These are phyloP conservation scores for Tiphia femorata DNA, from an alignment of 2,888 invertebrate genomes.

Conservation along the genomic window DNA sequence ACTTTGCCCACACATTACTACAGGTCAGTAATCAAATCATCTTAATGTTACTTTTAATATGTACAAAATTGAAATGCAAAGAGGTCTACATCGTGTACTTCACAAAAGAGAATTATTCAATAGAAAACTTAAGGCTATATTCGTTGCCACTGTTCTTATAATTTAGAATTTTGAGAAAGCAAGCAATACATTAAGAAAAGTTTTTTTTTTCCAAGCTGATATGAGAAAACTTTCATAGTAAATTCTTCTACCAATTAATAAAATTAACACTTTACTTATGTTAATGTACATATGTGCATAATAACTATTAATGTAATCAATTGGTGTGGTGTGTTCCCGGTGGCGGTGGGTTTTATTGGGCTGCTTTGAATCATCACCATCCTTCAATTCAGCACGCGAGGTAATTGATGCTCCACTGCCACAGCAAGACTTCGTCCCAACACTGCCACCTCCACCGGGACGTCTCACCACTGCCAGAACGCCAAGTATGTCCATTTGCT, in stretches of 20 bases:
- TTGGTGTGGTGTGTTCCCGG: conserved; percentile 63
- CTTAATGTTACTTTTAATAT: not conserved
- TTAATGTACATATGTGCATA: not conserved
- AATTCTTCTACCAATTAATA: not conserved
- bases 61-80: not conserved
- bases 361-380: conserved; percentile 48
- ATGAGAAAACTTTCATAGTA: too few relatives aligned
- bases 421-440: conserved; percentile 69
- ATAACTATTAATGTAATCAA: conserved; percentile 48
- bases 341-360: conserved; percentile 58
- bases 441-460: conserved; percentile 72
- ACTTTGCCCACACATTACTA: conserved; percentile 82
- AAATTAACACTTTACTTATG: not conserved
- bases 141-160: too few relatives aligned
- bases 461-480: conserved; percentile 71
- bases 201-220: not conserved
- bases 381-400: conserved; percentile 57
- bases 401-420: conserved; percentile 61
- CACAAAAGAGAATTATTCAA: too few relatives aligned
- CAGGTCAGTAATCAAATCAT: too few relatives aligned
- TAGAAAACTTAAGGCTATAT: too few relatives aligned
- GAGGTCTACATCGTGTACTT: too few relatives aligned
- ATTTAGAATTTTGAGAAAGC: too few relatives aligned
- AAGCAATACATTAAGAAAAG: not conserved
- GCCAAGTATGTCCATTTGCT: conserved; percentile 51